Conservation (phyloP, 2,797 vertebrate species). For the Cheirogaleus major region DNA sequence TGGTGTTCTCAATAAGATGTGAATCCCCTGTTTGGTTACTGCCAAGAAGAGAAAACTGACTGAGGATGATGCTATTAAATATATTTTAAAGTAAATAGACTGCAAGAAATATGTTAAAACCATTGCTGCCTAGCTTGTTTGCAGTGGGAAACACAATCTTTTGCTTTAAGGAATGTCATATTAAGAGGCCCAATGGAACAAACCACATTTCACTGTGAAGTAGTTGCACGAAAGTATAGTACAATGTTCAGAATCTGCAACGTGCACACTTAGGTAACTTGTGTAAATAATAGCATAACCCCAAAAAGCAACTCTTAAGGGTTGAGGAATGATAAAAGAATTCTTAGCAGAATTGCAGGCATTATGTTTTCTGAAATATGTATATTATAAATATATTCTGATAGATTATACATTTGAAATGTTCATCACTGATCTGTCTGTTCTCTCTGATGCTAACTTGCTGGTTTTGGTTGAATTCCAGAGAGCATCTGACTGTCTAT, state of each 20-base stretch:
- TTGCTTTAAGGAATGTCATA: neutral
- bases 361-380: neutral
- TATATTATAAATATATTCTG: neutral
- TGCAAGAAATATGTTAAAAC: neutral
- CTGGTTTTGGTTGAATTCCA: neutral
- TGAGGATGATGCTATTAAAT: neutral
- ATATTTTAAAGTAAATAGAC: neutral
- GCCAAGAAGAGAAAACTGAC: neutral
- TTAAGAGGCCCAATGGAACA: neutral
- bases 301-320: neutral
- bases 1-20: neutral
- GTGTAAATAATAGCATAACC: neutral
- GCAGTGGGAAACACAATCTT: neutral
- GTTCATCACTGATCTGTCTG: neutral
- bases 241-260: neutral
- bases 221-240: neutral
- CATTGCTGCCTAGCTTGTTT: neutral
- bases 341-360: neutral
- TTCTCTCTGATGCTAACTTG: neutral
- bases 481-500: neutral
- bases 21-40: neutral
- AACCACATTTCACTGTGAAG: neutral
- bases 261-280: neutral
- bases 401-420: conserved; percentile 27
- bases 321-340: neutral